Conservation (phyloP, 2,797 vertebrate genomes). For the Rhinoraja longicauda region DNA sequence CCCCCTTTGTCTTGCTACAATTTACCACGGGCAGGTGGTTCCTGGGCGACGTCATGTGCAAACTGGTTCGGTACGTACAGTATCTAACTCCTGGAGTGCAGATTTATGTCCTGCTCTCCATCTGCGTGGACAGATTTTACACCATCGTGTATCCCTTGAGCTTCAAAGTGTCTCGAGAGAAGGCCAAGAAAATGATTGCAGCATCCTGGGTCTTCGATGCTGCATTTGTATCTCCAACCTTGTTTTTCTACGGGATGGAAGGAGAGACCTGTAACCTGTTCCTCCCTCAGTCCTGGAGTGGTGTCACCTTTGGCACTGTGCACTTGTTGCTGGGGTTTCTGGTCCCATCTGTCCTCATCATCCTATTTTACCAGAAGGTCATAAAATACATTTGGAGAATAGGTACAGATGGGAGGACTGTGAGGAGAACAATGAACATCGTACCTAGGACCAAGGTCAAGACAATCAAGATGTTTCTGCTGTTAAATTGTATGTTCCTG, state of each 20-base stretch:
- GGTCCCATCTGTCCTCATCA: slow-evolving; percentile 66
- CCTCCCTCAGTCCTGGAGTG: slow-evolving; percentile 69
- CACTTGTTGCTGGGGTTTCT: slow-evolving; percentile 75
- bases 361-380: slow-evolving; percentile 81
- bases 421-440: slow-evolving; percentile 84
- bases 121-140: slow-evolving; percentile 83
- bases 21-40: slow-evolving; percentile 68
- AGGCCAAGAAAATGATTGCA: slow-evolving; percentile 86
- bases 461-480: slow-evolving; percentile 94
- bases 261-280: slow-evolving; percentile 72
- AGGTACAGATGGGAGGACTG: slow-evolving; percentile 69
- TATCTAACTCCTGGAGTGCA: slow-evolving; percentile 81
- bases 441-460: slow-evolving; percentile 94
- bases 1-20: slow-evolving; percentile 77
- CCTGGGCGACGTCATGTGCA: slow-evolving; percentile 65
- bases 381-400: slow-evolving; percentile 90
- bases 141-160: slow-evolving; percentile 83
- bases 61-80: slow-evolving; percentile 72
- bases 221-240: slow-evolving; percentile 65
- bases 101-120: slow-evolving; percentile 79
- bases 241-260: slow-evolving; percentile 71
- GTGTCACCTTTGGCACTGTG: slow-evolving; percentile 57
- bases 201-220: slow-evolving; percentile 76
- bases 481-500: slow-evolving; percentile 78
- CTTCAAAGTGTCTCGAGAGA: slow-evolving; percentile 90